Conservation (phyloP, 2,888 invertebrate species). For the Nemapogon koenigi region DNA sequence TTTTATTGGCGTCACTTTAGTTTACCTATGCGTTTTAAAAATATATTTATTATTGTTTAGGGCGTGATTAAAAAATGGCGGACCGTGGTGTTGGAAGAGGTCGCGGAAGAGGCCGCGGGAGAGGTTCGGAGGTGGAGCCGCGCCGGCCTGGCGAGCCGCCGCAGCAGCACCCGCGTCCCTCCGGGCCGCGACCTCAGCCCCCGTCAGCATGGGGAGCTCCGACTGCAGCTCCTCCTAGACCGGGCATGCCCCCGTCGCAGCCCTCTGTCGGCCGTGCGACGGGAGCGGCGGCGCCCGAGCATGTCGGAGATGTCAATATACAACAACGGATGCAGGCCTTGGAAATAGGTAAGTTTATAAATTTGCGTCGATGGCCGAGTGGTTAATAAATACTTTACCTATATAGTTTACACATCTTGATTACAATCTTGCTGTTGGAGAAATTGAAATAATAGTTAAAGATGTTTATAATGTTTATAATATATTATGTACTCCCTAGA, state of each 20-base stretch:
- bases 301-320: slow-evolving; percentile 47
- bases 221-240: slow-evolving; percentile 34
- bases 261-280: slow-evolving; percentile 38
- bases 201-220: slow-evolving; percentile 49
- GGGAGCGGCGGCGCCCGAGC: slow-evolving; percentile 36
- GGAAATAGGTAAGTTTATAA: slow-evolving; percentile 24
- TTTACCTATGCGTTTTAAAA: too few species aligned
- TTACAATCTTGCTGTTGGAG: background rate
- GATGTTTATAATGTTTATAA: too few species aligned
- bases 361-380: background rate
- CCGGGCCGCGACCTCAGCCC: slow-evolving; percentile 36
- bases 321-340: slow-evolving; percentile 40
- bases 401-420: background rate
- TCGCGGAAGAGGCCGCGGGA: slow-evolving; percentile 27
- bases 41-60: slow-evolving; percentile 9
- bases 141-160: slow-evolving; percentile 23
- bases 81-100: slow-evolving; percentile 43
- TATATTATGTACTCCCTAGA: too few species aligned
- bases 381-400: background rate
- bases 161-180: slow-evolving; percentile 15
- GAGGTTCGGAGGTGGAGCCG: slow-evolving; percentile 23
- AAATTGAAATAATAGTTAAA: background rate
- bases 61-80: slow-evolving; percentile 33
- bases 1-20: too few species aligned
- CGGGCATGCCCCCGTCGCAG: slow-evolving; percentile 30